Base-by-base conservation (phyloP, 2,888 invertebrate genomes). In the Eilema sororculum region DNA sequence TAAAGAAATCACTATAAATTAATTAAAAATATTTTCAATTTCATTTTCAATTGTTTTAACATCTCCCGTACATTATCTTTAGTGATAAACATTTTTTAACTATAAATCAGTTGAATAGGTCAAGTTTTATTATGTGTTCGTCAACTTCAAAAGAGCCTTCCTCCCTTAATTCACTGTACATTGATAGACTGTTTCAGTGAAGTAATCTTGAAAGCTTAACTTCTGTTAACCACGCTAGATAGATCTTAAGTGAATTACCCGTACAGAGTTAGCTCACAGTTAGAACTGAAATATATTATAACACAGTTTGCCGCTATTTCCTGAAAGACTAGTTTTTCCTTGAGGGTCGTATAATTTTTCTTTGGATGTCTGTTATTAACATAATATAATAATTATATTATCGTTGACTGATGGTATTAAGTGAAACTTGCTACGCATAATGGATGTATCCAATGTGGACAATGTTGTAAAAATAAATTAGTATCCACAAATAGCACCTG, bases 181-280 rank as follows among this genome's bases (percentile, higher is more conserved):
- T 25, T 65, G 65, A 61, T 69, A 78, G 68, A 73, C 33, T 24
- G 62, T 46, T 67, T 71, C 68, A 73, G 68, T 33, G 65, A 67
- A 46, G 74, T 71, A n/a, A 74, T 75, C 75, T 80, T 70, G 65
- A 63, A 67, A 68, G 65, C 59, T 61, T 74, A 79, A 75, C 72
- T 80, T 71, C 72, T 59, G 65, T 56, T 75, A 73, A 80, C 68
- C 67, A 56, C 52, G 65, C 61, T 61, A 57, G 37, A 68, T 57
- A 69, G 64, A 80, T 72, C 71, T 78, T 69, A 72, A 80, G 67
- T 82, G 65, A 77, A 71, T 81, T 81, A 79, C 16, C 58, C 61
- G 66, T 73, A 66, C 71, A 72, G 80, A 78, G 76, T 80, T 80
- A 82, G 74, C 69, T 70, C 73, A 20, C 64, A 63, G 71, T 72